A percentile compares a stretch with the other conserved stretches of the same genome.
Conservation (phyloP, 1,140 invertebrate genomes). For the Acromyrmex echinatior region DNA sequence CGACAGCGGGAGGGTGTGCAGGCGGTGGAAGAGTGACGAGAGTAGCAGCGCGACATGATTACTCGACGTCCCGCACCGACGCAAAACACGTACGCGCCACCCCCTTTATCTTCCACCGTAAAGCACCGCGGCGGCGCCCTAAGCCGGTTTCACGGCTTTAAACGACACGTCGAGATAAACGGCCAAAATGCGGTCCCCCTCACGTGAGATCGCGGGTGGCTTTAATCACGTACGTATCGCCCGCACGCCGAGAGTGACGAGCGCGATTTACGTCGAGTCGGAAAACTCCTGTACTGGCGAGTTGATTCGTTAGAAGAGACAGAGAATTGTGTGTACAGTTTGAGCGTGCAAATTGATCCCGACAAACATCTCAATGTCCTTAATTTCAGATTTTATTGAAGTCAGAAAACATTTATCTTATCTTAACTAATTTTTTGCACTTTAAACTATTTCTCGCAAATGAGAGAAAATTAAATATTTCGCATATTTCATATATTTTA, state of each 20-base stretch:
- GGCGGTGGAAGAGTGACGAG: slow-evolving; percentile 51
- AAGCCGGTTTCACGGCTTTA: slow-evolving; percentile 70
- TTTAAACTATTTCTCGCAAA: not conserved
- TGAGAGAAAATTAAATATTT: not conserved
- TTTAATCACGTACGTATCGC: slow-evolving; percentile 65
- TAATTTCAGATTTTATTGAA: not conserved
- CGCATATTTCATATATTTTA: not conserved
- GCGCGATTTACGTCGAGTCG: not conserved
- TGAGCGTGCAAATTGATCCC: not conserved
- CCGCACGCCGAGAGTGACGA: no score
- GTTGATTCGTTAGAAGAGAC: not conserved
- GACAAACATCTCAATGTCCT: not conserved
- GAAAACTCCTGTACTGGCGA: slow-evolving; percentile 2
- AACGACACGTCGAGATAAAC: slow-evolving; percentile 72
- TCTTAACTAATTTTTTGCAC: not conserved
- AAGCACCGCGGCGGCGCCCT: slow-evolving; percentile 53
- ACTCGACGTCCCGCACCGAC: slow-evolving; percentile 57
- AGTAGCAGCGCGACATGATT: slow-evolving; percentile 65
- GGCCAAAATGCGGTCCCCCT: slow-evolving; percentile 48
- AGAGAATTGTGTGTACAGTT: not conserved
- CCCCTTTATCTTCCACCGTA: slow-evolving; percentile 66
- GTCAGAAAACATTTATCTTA: not conserved
- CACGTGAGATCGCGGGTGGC: slow-evolving; percentile 24
- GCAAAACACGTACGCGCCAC: slow-evolving; percentile 62
- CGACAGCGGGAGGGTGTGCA: slow-evolving; percentile 3